These are phyloP conservation scores for Melanotaenia parkinsoni DNA, from an alignment of 2,797 vertebrate genomes.

Conservation along the genomic window DNA sequence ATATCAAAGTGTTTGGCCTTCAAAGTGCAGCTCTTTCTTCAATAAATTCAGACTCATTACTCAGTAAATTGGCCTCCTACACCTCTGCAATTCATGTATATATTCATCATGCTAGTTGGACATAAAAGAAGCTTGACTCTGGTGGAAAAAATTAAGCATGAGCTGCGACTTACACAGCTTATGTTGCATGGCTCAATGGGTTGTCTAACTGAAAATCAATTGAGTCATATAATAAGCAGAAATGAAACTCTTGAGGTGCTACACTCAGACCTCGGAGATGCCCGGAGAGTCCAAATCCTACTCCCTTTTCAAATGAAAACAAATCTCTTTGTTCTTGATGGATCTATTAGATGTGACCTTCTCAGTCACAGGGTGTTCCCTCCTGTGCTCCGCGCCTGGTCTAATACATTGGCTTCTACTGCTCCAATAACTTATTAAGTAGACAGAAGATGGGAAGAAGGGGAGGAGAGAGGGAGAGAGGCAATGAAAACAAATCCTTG, in stretches of 20 bases:
- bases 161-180: conserved; percentile 28
- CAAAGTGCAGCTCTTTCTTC: conserved; percentile 67
- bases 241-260: conserved; percentile 4
- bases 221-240: conserved; percentile 35
- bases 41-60: conserved; percentile 67
- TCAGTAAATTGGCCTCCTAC: conserved; percentile 57
- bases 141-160: conserved; percentile 54
- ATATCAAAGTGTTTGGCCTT: conserved; percentile 76
- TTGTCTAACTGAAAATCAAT: conserved; percentile 41
- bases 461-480: neutral
- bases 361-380: conserved; percentile 43
- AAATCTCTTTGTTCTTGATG: conserved; percentile 58
- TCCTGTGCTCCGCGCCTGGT: conserved; percentile 43
- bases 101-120: conserved; percentile 72
- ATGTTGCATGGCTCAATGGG: conserved; percentile 10
- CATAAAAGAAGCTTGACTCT: conserved; percentile 55
- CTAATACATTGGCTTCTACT: conserved; percentile 63
- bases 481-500: conserved; percentile 57
- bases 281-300: conserved; percentile 29
- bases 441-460: conserved; percentile 37
- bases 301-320: conserved; percentile 45
- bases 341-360: conserved; percentile 70
- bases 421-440: conserved; percentile 73
- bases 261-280: conserved; percentile 28
- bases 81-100: conserved; percentile 76